phyloP scores from a whole-genome alignment of 2,888 invertebrate genomes.

The Macrophya alboannulata region DNA sequence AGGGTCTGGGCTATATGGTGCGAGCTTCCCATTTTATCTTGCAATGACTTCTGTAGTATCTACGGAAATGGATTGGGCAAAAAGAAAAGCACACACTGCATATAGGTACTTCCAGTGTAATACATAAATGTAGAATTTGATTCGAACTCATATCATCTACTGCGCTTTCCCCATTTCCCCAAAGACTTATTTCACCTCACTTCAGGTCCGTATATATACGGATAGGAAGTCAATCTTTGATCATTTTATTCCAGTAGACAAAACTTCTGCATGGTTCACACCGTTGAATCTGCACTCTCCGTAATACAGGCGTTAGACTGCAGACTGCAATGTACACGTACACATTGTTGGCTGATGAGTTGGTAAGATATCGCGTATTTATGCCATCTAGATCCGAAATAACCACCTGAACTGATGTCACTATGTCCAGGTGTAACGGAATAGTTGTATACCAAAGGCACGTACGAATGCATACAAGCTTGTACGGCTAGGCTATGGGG shows the following conservation, averaged over 20 bases:
- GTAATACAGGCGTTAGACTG: conserved; percentile 21
- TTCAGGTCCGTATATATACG: neutral
- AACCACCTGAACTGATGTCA: conserved; percentile 14
- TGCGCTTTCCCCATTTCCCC: neutral
- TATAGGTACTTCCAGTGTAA: neutral
- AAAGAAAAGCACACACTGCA: neutral
- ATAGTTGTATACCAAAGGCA: conserved; percentile 31
- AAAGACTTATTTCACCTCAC: neutral
- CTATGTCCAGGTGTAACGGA: conserved; percentile 14
- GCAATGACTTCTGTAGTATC: conserved; percentile 50
- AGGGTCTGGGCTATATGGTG: conserved; percentile 25
- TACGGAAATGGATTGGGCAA: conserved; percentile 52
- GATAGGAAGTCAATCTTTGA: neutral
- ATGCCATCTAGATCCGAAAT: conserved; percentile 62
- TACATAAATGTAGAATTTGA: neutral
- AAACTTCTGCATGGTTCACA: neutral
- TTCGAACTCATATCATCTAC: neutral
- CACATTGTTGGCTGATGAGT: conserved; percentile 38
- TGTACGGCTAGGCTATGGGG: neutral
- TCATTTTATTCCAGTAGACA: neutral
- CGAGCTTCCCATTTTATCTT: conserved; percentile 52
- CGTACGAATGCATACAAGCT: conserved; percentile 3
- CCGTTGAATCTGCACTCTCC: neutral
- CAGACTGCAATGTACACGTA: neutral
- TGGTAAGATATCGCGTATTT: conserved; percentile 63